These are phyloP conservation scores for Stegodyphus mimosarum DNA, from an alignment of 1,140 invertebrate genomes.

Conservation along the genomic window DNA sequence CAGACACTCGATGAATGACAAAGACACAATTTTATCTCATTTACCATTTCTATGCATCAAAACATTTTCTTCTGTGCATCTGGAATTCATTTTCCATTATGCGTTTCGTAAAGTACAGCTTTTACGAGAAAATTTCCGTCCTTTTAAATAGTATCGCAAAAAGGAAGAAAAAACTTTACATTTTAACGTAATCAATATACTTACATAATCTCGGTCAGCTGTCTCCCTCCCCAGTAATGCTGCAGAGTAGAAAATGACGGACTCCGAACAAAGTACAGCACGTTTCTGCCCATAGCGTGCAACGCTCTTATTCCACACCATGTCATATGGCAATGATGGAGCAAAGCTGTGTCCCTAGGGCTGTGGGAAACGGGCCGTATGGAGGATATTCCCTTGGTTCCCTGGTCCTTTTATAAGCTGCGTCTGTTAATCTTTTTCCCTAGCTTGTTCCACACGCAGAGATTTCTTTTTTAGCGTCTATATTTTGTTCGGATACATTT, in stretches of 20 bases:
- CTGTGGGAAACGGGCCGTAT: slow-evolving; percentile 37
- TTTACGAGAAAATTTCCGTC: slow-evolving; percentile 1
- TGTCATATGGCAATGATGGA: slow-evolving; percentile 26
- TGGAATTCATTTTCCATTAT: too few species aligned
- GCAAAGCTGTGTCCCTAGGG: slow-evolving; percentile 10
- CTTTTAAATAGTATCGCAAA: background rate
- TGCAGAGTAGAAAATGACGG: slow-evolving; percentile 27
- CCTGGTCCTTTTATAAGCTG: too few species aligned
- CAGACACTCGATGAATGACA: too few species aligned
- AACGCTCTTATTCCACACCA: slow-evolving; percentile 15
- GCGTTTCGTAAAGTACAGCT: background rate
- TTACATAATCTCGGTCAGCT: slow-evolving; percentile 32
- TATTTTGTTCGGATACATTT: too few species aligned
- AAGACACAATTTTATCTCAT: too few species aligned
- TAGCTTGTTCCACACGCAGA: background rate
- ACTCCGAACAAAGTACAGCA: background rate
- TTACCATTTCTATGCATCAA: too few species aligned
- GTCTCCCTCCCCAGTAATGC: slow-evolving; percentile 32
- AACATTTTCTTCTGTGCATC: too few species aligned
- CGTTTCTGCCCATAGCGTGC: slow-evolving; percentile 21
- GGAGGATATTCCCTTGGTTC: slow-evolving; percentile 6
- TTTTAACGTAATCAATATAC: slow-evolving; percentile 54
- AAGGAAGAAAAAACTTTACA: slow-evolving; percentile 7
- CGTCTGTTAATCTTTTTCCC: slow-evolving; percentile 12
- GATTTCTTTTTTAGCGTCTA: background rate